Conservation (phyloP, 2,113 vertebrate genomes). For the Emydocephalus ijimae region DNA sequence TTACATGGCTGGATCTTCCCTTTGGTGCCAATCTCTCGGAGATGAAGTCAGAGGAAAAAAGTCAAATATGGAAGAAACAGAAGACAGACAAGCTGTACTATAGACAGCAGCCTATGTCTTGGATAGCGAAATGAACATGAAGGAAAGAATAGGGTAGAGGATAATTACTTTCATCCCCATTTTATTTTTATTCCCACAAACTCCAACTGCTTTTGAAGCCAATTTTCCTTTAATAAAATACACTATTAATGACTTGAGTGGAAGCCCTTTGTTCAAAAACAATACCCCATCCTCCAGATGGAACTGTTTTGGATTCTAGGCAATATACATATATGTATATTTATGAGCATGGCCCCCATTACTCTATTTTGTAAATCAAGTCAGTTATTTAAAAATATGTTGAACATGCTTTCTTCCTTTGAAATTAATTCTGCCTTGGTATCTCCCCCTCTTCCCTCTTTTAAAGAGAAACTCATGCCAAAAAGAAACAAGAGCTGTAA, state of each 20-base stretch:
- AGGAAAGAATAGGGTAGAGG: constrained; percentile 59
- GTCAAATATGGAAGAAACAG: constrained; percentile 71
- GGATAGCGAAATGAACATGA: constrained; percentile 63
- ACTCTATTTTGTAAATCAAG: constrained; percentile 45
- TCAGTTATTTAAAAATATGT: constrained; percentile 61
- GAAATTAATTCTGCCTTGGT: constrained; percentile 55
- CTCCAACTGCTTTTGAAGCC: constrained; percentile 75
- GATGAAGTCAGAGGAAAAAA: constrained; percentile 65
- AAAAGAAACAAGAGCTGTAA: constrained; percentile 49
- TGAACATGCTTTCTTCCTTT: constrained; percentile 61
- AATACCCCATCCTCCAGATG: constrained; percentile 66
- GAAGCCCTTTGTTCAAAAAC: constrained; percentile 72
- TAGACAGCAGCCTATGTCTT: constrained; percentile 49
- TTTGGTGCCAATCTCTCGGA: constrained; percentile 57
- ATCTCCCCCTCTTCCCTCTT: constrained; percentile 19
- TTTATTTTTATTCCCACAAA: constrained; percentile 76
- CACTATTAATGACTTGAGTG: constrained; percentile 72
- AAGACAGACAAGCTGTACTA: constrained; percentile 61
- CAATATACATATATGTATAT: constrained; percentile 57
- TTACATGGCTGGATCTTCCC: constrained; percentile 50
- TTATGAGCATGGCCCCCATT: constrained; percentile 56
- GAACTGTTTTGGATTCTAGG: constrained; percentile 60
- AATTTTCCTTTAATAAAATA: constrained; percentile 79
- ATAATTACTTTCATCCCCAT: constrained; percentile 76
- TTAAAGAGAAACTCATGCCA: constrained; percentile 60